phyloP scores from a whole-genome alignment of 2,113 vertebrate genomes.

The Conger conger region DNA sequence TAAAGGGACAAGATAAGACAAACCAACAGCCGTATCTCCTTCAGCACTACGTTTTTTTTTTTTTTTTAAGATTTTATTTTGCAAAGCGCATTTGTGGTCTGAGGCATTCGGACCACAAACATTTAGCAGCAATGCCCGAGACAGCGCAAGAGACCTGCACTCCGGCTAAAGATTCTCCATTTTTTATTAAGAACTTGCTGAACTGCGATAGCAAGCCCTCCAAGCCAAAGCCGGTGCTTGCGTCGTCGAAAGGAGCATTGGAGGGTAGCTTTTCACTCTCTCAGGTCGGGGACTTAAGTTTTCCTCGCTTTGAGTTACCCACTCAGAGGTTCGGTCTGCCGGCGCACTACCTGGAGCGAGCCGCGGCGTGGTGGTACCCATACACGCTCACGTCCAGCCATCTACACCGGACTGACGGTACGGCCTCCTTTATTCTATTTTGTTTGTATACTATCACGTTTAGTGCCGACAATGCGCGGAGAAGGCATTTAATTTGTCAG shows the following conservation, averaged over 20 bases:
- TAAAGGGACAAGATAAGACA: constrained; percentile 20
- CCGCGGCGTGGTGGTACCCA: constrained; percentile 95
- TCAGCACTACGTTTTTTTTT: background rate
- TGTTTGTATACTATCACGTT: background rate
- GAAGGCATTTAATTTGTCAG: background rate
- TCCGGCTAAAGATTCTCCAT: constrained; percentile 88
- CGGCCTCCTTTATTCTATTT: constrained; percentile 32
- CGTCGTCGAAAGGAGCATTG: constrained; percentile 78
- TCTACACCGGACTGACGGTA: constrained; percentile 86
- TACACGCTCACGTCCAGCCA: constrained; percentile 85
- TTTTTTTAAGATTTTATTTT: constrained; percentile 18
- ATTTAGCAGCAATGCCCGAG: constrained; percentile 71
- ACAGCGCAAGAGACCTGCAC: constrained; percentile 79
- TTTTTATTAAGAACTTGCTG: constrained; percentile 96
- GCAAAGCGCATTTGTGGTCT: constrained; percentile 49
- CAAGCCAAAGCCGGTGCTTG: constrained; percentile 81
- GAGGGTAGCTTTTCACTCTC: constrained; percentile 87
- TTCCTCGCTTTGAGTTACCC: constrained; percentile 92
- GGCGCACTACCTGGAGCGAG: constrained; percentile 91
- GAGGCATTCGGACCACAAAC: constrained; percentile 46
- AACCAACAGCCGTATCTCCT: constrained; percentile 39
- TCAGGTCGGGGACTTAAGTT: constrained; percentile 87
- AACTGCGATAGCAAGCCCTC: constrained; percentile 83
- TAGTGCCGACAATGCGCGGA: background rate
- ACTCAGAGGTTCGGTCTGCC: constrained; percentile 89